Evolutionary conservation across 1,140 invertebrate species (phyloP).

Genomic region (Panagrolaimus sp.): DNA sequence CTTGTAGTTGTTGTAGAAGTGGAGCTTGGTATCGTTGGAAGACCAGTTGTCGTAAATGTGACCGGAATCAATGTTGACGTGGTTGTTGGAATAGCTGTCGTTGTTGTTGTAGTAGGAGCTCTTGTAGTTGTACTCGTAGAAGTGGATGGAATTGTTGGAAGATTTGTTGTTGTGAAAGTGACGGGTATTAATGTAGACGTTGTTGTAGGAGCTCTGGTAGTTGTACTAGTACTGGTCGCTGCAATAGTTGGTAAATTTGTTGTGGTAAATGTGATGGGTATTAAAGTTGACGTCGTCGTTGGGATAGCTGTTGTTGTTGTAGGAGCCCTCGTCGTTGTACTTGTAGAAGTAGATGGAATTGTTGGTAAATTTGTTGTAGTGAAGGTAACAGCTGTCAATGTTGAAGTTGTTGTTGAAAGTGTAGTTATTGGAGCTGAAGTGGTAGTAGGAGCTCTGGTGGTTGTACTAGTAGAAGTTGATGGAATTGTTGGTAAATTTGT

Average conservation of each 20-base stretch:
- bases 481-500: neutral
- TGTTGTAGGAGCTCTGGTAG: slow-evolving; percentile 13
- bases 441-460: neutral
- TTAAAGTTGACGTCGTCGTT: no score
- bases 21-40: slow-evolving; percentile 9
- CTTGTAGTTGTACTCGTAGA: slow-evolving; percentile 14
- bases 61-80: neutral
- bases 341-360: neutral
- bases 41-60: slow-evolving; percentile 13
- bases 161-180: slow-evolving; percentile 19
- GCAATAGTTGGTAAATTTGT: neutral
- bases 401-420: slow-evolving; percentile 14
- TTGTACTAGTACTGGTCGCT: slow-evolving; percentile 1
- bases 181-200: slow-evolving; percentile 12
- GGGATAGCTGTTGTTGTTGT: slow-evolving; percentile 11
- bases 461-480: neutral
- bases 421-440: neutral
- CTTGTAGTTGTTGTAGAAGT: slow-evolving; percentile 15
- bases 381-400: neutral
- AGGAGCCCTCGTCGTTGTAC: slow-evolving; percentile 1
- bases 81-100: slow-evolving; percentile 16
- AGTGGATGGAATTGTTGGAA: slow-evolving; percentile 12
- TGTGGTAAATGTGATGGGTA: neutral
- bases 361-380: no score
- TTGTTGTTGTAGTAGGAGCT: slow-evolving; percentile 20